A percentile compares a stretch with the other conserved stretches of the same genome.
Conservation (phyloP, 1,140 invertebrate genomes). For the Plodia interpunctella region DNA sequence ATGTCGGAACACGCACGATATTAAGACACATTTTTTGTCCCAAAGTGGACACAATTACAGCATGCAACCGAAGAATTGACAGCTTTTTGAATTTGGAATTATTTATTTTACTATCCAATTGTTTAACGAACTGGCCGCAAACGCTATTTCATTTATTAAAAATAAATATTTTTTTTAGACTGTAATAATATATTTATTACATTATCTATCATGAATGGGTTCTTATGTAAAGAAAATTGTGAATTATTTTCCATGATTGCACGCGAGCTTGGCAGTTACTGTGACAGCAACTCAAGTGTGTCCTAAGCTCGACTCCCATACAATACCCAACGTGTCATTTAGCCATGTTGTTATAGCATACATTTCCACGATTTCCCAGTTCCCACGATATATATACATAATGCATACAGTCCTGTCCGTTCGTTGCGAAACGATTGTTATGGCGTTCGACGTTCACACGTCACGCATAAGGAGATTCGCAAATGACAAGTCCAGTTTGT, state of each 20-base stretch:
- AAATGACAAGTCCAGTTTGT: conserved; percentile 14
- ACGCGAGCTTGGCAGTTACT: conserved; percentile 3
- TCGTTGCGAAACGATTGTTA: conserved; percentile 22
- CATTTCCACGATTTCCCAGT: conserved; percentile 24
- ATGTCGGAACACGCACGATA: background rate
- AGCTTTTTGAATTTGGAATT: conserved; percentile 1
- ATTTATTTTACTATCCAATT: background rate
- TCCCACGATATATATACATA: conserved; percentile 26
- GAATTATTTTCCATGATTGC: background rate
- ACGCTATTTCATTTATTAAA: background rate
- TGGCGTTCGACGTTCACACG: conserved; percentile 21
- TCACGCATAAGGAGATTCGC: conserved; percentile 14
- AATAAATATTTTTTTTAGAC: too few species aligned
- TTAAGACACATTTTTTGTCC: background rate
- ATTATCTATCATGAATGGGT: too few species aligned
- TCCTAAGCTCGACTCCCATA: conserved; percentile 17
- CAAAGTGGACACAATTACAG: background rate
- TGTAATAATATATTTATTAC: too few species aligned
- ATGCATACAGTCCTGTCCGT: conserved; percentile 22
- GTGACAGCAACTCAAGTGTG: conserved; percentile 1
- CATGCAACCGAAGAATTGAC: conserved; percentile 4
- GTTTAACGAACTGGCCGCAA: background rate
- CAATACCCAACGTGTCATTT: conserved; percentile 20
- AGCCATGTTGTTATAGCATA: conserved; percentile 17
- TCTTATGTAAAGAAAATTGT: background rate